These are phyloP conservation scores for Lepus townsendii DNA, from an alignment of 2,797 vertebrate genomes.

Conservation along the genomic window DNA sequence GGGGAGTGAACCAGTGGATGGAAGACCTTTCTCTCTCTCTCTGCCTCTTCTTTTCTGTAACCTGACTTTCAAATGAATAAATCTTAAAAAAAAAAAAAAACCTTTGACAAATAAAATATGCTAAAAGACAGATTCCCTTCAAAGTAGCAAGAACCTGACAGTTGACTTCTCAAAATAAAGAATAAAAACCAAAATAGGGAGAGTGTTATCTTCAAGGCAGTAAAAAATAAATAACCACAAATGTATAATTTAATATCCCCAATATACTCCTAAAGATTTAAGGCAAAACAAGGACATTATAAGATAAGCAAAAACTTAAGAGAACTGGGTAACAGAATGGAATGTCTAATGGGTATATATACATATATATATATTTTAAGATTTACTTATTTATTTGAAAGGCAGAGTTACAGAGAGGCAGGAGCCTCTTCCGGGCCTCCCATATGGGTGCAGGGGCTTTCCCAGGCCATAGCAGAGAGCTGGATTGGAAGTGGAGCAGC, in stretches of 20 bases:
- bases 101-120: background rate
- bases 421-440: too few species aligned
- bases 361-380: too few species aligned
- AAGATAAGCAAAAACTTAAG: constrained; percentile 4
- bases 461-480: too few species aligned
- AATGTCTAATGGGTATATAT: background rate
- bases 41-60: too few species aligned
- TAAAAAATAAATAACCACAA: background rate
- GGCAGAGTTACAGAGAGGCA: too few species aligned
- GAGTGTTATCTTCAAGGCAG: background rate
- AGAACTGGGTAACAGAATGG: background rate
- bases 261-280: constrained; percentile 16
- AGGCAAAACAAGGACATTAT: constrained; percentile 10
- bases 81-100: too few species aligned
- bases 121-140: background rate
- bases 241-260: background rate
- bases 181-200: background rate
- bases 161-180: background rate
- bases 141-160: constrained; percentile 12
- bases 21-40: too few species aligned
- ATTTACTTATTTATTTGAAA: too few species aligned
- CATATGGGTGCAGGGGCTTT: too few species aligned
- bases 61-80: too few species aligned
- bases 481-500: too few species aligned
- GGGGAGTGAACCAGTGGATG: too few species aligned